Evolutionary conservation across 1,140 invertebrate genomes (phyloP).

Genomic region (Potamilus streckersoni): DNA sequence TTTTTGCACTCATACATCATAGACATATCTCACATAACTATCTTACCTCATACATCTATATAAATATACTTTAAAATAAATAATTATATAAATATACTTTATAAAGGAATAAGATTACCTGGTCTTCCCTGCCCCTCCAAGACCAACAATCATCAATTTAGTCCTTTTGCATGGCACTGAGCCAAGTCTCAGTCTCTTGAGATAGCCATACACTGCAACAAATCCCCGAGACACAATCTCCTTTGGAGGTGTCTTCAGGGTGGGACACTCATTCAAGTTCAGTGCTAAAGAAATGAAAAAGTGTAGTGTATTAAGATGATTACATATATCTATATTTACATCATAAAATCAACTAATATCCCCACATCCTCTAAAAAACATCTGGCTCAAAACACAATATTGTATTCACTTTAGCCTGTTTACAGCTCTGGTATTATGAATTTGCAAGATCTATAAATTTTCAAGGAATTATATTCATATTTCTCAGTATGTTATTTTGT

Average conservation of each 20-base stretch:
- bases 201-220: slow-evolving; percentile 54
- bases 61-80: slow-evolving; percentile 4
- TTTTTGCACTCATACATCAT: too few relatives aligned
- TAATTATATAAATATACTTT: slow-evolving; percentile 2
- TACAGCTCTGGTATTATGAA: too few relatives aligned
- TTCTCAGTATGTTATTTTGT: too few relatives aligned
- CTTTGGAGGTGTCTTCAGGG: slow-evolving; percentile 62
- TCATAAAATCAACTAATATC: slow-evolving; percentile 8
- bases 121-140: slow-evolving; percentile 67
- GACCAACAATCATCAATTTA: slow-evolving; percentile 66
- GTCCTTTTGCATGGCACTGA: slow-evolving; percentile 61
- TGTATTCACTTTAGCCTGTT: too few relatives aligned
- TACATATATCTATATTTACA: slow-evolving; percentile 1
- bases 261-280: slow-evolving; percentile 49
- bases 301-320: not conserved
- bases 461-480: too few relatives aligned
- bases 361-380: too few relatives aligned
- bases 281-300: slow-evolving; percentile 40
- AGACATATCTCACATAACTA: not conserved
- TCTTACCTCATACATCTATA: not conserved
- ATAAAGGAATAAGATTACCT: slow-evolving; percentile 47
- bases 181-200: slow-evolving; percentile 56
- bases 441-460: too few relatives aligned
- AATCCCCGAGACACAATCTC: slow-evolving; percentile 63
- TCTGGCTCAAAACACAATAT: too few relatives aligned